Base-by-base conservation (phyloP, 2,888 invertebrate genomes). In the Empis livida region DNA sequence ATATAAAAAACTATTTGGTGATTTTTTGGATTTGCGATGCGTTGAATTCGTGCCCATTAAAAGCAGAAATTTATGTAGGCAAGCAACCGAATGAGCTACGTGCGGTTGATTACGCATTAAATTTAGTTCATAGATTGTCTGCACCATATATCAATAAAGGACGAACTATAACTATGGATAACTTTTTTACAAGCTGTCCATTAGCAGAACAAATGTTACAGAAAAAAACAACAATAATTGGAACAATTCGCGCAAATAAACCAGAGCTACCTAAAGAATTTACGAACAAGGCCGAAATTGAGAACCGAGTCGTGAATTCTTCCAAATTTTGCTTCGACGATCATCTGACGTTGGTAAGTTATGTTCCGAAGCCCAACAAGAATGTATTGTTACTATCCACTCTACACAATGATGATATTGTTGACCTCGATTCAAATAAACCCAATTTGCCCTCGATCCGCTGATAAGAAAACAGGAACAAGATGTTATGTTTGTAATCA, bases 351-450 rank as follows among this genome's bases (percentile, higher is more conserved):
- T 9, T 15, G 16, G 39, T 40, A 30, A 44, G 35, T 31, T 45
- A 49, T 11, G 37, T 39, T 40, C 30, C 35, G 17, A 47, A 43
- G 27, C 45, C 39, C 13, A 43, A 42, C 10, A 44, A 50, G 35
- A 50, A 50, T 13, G 42, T 46, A 3, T 41, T 46, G n/a, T 11
- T 50, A 37, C 39, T 50, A 40, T 47, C 45, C 35, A 47, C 43
- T 35, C 40, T 35, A 10, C 43, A 47, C 27, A 20, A 45, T 16
- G 47, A 50, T 15, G 45, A 45, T 35, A 45, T 37, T 30, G 43
- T 50, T 37, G 47, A 50, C 45, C 17, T 43, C 32, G 30, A 2
- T 15, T n/a, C 47, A 2, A 50, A 41, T 38, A 50, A 45, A 41
- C 47, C 45, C 5, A 15, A 50, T 35, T 20, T 20, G 20, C 20